Evolutionary conservation across 1,140 invertebrate genomes (phyloP).

Genomic region (Spodoptera frugiperda): DNA sequence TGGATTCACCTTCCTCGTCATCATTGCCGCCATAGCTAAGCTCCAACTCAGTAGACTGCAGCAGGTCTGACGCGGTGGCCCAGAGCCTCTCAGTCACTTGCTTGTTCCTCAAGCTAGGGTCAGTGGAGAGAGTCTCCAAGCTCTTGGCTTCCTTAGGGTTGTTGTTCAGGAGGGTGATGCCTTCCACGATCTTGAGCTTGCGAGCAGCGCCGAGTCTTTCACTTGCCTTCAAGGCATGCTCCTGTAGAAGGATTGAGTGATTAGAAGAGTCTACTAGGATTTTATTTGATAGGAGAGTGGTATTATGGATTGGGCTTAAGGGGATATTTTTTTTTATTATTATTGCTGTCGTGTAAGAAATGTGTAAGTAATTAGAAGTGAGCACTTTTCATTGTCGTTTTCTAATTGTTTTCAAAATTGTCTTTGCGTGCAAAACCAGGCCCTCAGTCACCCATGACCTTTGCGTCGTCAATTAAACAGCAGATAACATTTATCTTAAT

Average conservation of each 20-base stretch:
- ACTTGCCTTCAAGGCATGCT: constrained; percentile 71
- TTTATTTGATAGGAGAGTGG: not conserved
- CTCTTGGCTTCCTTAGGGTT: constrained; percentile 70
- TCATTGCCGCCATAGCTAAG: constrained; percentile 65
- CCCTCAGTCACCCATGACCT: constrained; percentile 5
- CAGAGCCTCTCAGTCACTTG: constrained; percentile 72
- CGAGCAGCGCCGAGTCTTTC: constrained; percentile 70
- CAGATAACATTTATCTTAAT: constrained; percentile 23
- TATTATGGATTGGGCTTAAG: no score
- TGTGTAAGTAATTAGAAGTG: not conserved
- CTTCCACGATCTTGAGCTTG: constrained; percentile 72
- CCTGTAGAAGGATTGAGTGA: constrained; percentile 60
- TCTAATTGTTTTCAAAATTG: constrained; percentile 9
- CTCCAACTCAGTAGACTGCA: constrained; percentile 74
- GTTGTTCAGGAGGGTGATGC: constrained; percentile 74
- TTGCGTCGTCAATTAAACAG: constrained; percentile 22
- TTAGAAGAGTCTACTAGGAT: not conserved
- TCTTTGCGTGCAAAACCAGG: constrained; percentile 2
- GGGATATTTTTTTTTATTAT: no score
- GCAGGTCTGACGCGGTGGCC: constrained; percentile 67
- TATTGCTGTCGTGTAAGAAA: no score
- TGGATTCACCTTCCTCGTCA: constrained; percentile 68
- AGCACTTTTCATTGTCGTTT: not conserved
- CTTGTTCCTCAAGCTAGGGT: constrained; percentile 67
- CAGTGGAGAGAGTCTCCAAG: constrained; percentile 67